These are phyloP conservation scores for Micromys minutus DNA, from an alignment of 2,113 vertebrate species.

Conservation along the genomic window DNA sequence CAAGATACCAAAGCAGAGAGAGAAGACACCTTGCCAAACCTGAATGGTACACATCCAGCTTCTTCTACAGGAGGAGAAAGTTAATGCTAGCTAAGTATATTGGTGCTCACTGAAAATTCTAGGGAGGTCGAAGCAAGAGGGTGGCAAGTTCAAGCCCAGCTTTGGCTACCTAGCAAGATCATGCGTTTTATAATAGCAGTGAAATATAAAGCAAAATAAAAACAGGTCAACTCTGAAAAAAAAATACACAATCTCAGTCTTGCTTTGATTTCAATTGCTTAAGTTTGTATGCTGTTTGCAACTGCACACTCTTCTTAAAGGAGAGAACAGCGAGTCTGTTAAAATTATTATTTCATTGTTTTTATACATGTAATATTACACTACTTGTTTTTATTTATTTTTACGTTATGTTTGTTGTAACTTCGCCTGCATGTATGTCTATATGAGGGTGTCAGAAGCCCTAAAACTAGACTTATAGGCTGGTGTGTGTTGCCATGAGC, in stretches of 20 bases:
- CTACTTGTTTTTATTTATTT: neutral
- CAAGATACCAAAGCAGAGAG: neutral
- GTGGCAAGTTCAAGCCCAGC: no score
- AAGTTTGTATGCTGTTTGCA: neutral
- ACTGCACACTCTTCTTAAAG: neutral
- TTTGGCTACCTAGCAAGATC: no score
- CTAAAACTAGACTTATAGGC: neutral
- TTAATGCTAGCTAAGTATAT: no score
- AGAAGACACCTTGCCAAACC: neutral
- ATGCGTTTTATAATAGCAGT: neutral
- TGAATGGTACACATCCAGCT: neutral
- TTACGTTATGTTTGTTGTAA: neutral
- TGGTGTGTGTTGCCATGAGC: neutral
- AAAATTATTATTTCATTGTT: conserved; percentile 20
- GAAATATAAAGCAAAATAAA: neutral
- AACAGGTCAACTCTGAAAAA: neutral
- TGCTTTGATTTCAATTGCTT: neutral
- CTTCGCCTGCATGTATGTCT: neutral
- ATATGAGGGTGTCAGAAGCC: neutral
- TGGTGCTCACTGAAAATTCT: neutral
- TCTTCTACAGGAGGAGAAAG: neutral
- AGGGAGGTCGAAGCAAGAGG: neutral
- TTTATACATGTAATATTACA: neutral
- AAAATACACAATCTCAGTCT: neutral
- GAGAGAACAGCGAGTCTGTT: neutral